A percentile compares a stretch with the other conserved stretches of the same genome.
These are phyloP conservation scores for Agrochola circellaris DNA, from an alignment of 2,888 invertebrate species.

Conservation along the genomic window DNA sequence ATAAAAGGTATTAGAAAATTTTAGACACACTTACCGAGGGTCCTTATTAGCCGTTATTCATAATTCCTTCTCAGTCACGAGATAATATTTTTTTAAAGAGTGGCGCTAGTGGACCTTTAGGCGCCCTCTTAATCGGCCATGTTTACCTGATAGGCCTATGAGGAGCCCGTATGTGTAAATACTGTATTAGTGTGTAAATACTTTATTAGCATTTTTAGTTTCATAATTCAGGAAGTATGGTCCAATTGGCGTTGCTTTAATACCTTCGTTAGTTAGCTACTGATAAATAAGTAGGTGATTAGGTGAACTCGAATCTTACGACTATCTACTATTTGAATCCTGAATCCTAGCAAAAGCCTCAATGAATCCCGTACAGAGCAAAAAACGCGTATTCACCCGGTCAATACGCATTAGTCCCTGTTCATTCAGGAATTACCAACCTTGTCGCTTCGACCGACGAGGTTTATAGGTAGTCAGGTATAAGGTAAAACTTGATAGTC, in stretches of 20 bases:
- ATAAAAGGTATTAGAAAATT: too few species aligned
- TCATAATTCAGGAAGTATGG: not conserved
- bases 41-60: too few species aligned
- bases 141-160: not conserved
- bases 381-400: constrained; percentile 30
- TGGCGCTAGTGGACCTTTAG: too few species aligned
- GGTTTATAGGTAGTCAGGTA: constrained; percentile 10
- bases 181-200: too few species aligned
- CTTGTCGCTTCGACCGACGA: constrained; percentile 23
- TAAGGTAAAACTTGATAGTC: constrained; percentile 6
- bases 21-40: too few species aligned
- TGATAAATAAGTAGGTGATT: too few species aligned
- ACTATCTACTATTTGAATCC: not conserved
- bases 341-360: not conserved
- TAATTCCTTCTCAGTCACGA: too few species aligned
- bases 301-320: not conserved
- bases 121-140: too few species aligned
- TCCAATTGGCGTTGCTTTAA: not conserved
- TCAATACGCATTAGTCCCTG: constrained; percentile 52
- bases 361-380: constrained; percentile 21
- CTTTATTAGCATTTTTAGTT: not conserved
- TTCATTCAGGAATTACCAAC: constrained; percentile 53
- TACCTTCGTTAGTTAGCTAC: not conserved
- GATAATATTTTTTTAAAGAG: too few species aligned
- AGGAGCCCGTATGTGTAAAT: not conserved